These are phyloP conservation scores for Poeciliopsis gracilis DNA, from an alignment of 2,797 vertebrate species.

Conservation along the genomic window DNA sequence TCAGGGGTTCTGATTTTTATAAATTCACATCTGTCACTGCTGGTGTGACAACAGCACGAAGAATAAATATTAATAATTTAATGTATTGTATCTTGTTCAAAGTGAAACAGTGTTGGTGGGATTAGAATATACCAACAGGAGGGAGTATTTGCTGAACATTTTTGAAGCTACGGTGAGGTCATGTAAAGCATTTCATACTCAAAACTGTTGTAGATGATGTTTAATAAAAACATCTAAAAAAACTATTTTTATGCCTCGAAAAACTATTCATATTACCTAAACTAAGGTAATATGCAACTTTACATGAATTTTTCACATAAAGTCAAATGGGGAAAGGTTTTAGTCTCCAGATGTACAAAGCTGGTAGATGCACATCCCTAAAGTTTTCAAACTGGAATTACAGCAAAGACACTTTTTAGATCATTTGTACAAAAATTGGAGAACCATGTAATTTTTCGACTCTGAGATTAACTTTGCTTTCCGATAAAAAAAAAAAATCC, in stretches of 20 bases:
- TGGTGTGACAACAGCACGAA: conserved; percentile 45
- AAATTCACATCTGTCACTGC: conserved; percentile 65
- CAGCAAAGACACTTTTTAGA: neutral
- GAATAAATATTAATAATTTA: conserved; percentile 55
- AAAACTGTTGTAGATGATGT: neutral
- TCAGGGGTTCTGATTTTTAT: conserved; percentile 63
- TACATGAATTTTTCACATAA: neutral
- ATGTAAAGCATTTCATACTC: neutral
- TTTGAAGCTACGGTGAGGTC: neutral
- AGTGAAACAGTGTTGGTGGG: conserved; percentile 20
- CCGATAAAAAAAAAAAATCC: neutral
- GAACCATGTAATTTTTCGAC: neutral
- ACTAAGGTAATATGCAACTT: too few relatives aligned
- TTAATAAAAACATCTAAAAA: neutral
- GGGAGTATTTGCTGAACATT: neutral
- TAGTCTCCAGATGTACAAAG: neutral
- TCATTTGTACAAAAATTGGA: neutral
- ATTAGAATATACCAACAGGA: conserved; percentile 15
- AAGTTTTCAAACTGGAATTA: neutral
- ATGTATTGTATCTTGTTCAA: conserved; percentile 30
- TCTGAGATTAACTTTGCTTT: neutral
- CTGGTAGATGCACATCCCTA: neutral
- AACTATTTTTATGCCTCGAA: neutral
- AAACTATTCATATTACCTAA: neutral
- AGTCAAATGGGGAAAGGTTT: neutral